Conservation (phyloP, 2,113 vertebrate species). For the Cyanistes caeruleus region DNA sequence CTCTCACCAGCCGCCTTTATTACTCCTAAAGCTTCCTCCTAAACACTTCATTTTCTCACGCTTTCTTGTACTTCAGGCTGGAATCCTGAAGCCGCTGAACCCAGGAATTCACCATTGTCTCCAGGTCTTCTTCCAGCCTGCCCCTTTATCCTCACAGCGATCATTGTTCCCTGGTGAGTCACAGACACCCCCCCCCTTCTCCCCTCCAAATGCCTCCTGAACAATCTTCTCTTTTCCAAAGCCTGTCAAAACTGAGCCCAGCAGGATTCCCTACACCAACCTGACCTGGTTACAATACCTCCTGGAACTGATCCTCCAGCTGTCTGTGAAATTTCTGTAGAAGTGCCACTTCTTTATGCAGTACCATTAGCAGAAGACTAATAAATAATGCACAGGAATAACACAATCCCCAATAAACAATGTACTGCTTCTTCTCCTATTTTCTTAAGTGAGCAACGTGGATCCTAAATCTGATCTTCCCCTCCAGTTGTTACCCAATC, state of each 20-base stretch:
- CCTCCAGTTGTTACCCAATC: slow-evolving; percentile 41
- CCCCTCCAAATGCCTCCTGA: slow-evolving; percentile 35
- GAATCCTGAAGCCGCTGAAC: background rate
- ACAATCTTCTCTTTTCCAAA: slow-evolving; percentile 56
- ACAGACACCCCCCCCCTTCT: background rate
- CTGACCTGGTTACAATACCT: slow-evolving; percentile 56
- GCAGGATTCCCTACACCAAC: slow-evolving; percentile 45
- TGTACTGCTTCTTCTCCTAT: background rate
- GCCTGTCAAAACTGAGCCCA: slow-evolving; percentile 47
- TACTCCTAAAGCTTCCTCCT: slow-evolving; percentile 15
- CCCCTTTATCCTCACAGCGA: slow-evolving; percentile 32
- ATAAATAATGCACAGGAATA: slow-evolving; percentile 55
- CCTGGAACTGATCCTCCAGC: slow-evolving; percentile 45
- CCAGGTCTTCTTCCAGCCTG: slow-evolving; percentile 44
- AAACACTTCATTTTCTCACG: background rate
- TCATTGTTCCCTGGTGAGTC: slow-evolving; percentile 48
- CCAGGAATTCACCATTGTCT: slow-evolving; percentile 34
- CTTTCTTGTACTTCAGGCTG: slow-evolving; percentile 3
- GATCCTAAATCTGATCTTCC: slow-evolving; percentile 54
- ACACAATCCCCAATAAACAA: slow-evolving; percentile 37
- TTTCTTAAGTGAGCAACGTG: slow-evolving; percentile 45
- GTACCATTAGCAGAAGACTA: slow-evolving; percentile 34
- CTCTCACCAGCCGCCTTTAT: slow-evolving; percentile 4
- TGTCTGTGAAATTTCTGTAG: slow-evolving; percentile 35
- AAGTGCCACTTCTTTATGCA: slow-evolving; percentile 42